phyloP scores from a whole-genome alignment of 1,140 invertebrate species.

The Zophobas atratus region DNA sequence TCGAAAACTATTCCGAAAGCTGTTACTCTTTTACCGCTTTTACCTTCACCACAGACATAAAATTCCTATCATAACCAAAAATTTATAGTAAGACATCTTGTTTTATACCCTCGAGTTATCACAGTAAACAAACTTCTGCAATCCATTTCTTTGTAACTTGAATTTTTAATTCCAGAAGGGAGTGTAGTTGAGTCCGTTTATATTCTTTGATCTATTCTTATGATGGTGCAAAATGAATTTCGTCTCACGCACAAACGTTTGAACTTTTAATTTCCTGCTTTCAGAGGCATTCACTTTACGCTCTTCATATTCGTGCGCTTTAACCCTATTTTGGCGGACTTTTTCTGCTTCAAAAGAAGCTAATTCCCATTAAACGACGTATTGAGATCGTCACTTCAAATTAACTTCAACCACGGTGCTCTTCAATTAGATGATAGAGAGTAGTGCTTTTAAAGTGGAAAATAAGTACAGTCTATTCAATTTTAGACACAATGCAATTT shows the following conservation, averaged over 20 bases:
- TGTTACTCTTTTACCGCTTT: slow-evolving; percentile 37
- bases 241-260: slow-evolving; percentile 53
- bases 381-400: background rate
- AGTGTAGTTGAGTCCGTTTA: slow-evolving; percentile 24
- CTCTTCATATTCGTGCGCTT: slow-evolving; percentile 39
- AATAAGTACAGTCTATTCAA: background rate
- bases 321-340: slow-evolving; percentile 27
- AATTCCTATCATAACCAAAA: slow-evolving; percentile 31
- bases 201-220: slow-evolving; percentile 55
- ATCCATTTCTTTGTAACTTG: slow-evolving; percentile 9
- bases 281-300: slow-evolving; percentile 39
- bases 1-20: slow-evolving; percentile 24
- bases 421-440: background rate
- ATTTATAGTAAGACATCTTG: slow-evolving; percentile 42
- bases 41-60: slow-evolving; percentile 13
- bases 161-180: slow-evolving; percentile 27
- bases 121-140: background rate
- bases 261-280: slow-evolving; percentile 57
- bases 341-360: slow-evolving; percentile 23
- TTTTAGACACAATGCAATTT: background rate
- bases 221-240: slow-evolving; percentile 54
- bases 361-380: slow-evolving; percentile 16
- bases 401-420: background rate
- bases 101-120: slow-evolving; percentile 2
- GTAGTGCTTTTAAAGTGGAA: background rate